These are phyloP conservation scores for Darevskia nairensis DNA, from an alignment of 2,797 vertebrate genomes.

Conservation along the genomic window DNA sequence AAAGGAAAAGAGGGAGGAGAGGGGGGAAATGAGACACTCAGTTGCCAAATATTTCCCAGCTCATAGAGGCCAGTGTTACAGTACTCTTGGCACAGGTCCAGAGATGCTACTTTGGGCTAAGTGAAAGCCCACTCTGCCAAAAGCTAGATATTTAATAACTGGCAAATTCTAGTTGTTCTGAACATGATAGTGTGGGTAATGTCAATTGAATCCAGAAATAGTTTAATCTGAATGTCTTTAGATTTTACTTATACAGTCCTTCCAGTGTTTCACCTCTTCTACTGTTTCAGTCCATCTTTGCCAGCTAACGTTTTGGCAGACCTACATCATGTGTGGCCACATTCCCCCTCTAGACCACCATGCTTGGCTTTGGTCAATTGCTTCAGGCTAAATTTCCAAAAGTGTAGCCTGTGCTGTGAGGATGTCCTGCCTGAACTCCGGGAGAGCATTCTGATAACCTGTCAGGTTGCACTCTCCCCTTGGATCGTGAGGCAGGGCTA, in stretches of 20 bases:
- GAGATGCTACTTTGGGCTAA: slow-evolving; percentile 40
- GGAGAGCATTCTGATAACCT: not conserved
- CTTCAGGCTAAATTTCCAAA: slow-evolving; percentile 15
- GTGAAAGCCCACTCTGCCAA: slow-evolving; percentile 36
- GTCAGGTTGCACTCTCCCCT: not conserved
- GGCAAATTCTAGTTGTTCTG: slow-evolving; percentile 21
- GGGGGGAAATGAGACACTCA: slow-evolving; percentile 5
- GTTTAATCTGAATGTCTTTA: slow-evolving; percentile 24
- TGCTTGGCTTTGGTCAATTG: not conserved
- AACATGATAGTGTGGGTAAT: slow-evolving; percentile 32
- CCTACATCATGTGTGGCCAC: not conserved
- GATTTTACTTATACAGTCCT: slow-evolving; percentile 32
- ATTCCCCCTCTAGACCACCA: not conserved
- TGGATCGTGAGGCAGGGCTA: not conserved
- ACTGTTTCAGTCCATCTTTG: slow-evolving; percentile 9
- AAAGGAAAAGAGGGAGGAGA: slow-evolving; percentile 15
- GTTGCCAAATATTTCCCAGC: slow-evolving; percentile 28
- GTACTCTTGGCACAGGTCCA: slow-evolving; percentile 38
- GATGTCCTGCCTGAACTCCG: not conserved
- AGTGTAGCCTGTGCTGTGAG: slow-evolving; percentile 5
- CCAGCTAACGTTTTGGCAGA: slow-evolving; percentile 7
- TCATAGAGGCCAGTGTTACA: slow-evolving; percentile 42
- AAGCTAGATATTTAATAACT: slow-evolving; percentile 41
- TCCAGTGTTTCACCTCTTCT: slow-evolving; percentile 23
- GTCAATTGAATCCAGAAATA: slow-evolving; percentile 30